Conservation (phyloP, 2,113 vertebrate species). For the Pteruthius melanotis region DNA sequence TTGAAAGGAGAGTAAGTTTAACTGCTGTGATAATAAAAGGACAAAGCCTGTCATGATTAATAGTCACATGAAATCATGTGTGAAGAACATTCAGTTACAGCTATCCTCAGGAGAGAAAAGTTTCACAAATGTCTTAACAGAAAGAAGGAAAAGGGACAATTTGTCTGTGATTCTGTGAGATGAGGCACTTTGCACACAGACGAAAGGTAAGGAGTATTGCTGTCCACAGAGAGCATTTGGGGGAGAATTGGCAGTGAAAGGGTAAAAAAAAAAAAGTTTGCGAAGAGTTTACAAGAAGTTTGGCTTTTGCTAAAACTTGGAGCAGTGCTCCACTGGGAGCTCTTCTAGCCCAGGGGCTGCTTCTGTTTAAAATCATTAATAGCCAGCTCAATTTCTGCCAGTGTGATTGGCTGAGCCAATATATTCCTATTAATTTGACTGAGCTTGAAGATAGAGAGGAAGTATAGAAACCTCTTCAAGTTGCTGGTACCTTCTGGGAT, state of each 20-base stretch:
- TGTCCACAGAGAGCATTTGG: neutral
- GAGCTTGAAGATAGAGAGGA: neutral
- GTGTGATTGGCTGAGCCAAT: neutral
- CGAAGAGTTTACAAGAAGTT: neutral
- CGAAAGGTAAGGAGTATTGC: neutral
- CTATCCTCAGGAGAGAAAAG: neutral
- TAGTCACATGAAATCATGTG: neutral
- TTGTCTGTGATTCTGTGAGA: neutral
- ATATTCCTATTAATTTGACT: slow-evolving; percentile 19
- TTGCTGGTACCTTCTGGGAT: neutral
- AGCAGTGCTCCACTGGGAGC: neutral
- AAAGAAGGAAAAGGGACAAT: neutral
- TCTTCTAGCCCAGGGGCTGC: neutral
- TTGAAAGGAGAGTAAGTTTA: neutral
- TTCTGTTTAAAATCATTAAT: slow-evolving; percentile 5
- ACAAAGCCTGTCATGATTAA: neutral
- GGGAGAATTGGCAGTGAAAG: neutral
- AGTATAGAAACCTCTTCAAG: neutral
- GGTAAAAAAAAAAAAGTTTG: neutral
- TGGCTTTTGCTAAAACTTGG: neutral
- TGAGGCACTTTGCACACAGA: neutral
- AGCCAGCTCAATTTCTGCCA: neutral
- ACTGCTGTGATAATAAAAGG: neutral
- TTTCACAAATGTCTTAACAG: neutral
- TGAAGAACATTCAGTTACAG: neutral